Percentiles rank a stretch among this genome's conserved stretches.
phyloP scores from a whole-genome alignment of 2,797 vertebrate genomes.

The Myripristis jacobus region DNA sequence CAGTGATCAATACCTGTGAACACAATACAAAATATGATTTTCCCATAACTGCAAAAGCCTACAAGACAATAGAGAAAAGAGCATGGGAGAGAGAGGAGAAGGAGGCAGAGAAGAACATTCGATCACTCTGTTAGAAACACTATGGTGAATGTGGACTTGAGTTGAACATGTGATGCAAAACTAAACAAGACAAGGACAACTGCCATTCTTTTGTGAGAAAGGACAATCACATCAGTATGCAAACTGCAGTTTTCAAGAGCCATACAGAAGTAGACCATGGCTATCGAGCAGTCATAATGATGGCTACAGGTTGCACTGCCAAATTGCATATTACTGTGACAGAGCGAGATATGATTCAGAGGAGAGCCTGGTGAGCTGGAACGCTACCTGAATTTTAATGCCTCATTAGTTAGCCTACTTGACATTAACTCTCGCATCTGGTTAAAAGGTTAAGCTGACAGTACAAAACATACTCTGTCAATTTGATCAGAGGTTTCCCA shows the following conservation, averaged over 20 bases:
- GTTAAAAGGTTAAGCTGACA: constrained; percentile 32
- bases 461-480: background rate
- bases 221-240: background rate
- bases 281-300: background rate
- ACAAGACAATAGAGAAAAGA: background rate
- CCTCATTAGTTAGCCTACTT: constrained; percentile 36
- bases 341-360: constrained; percentile 50
- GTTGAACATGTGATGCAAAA: background rate
- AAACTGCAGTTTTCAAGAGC: constrained; percentile 7
- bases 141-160: background rate
- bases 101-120: background rate
- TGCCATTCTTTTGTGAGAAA: background rate
- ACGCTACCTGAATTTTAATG: constrained; percentile 59
- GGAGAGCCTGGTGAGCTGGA: constrained; percentile 21
- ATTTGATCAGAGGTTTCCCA: background rate
- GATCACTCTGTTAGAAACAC: constrained; percentile 39
- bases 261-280: background rate
- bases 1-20: background rate
- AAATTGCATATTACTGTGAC: constrained; percentile 27
- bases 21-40: background rate
- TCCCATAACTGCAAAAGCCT: background rate
- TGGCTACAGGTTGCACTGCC: background rate
- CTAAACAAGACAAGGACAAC: background rate
- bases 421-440: constrained; percentile 43
- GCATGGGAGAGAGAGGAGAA: background rate